Evolutionary conservation across 2,113 vertebrate species (phyloP).

Genomic region (Takifugu bimaculatus): DNA sequence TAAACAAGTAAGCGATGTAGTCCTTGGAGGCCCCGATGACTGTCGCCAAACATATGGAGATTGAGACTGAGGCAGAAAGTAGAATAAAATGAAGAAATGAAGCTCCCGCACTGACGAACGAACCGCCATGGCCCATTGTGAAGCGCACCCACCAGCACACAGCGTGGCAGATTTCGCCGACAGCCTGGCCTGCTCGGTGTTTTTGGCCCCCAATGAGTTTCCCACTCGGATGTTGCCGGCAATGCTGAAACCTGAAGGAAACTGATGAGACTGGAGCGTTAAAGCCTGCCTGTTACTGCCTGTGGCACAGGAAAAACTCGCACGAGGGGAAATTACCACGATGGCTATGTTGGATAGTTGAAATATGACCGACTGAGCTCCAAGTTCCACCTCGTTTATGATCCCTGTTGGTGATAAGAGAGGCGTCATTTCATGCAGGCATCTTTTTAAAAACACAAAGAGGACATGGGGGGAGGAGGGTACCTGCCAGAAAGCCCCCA

Average conservation of each 20-base stretch:
- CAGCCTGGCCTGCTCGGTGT: constrained; percentile 74
- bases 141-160: constrained; percentile 35
- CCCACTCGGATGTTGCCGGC: constrained; percentile 82
- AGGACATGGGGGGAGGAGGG: no score
- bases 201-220: constrained; percentile 80
- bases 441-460: no score
- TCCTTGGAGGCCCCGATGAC: constrained; percentile 74
- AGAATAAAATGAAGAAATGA: not conserved
- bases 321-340: constrained; percentile 75
- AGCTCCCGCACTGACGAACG: not conserved
- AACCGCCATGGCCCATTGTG: no score
- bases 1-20: constrained; percentile 80
- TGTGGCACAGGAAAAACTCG: not conserved
- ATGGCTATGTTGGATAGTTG: constrained; percentile 76
- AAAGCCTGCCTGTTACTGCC: no score
- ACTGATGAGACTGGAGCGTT: constrained; percentile 54
- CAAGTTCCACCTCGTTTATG: no score
- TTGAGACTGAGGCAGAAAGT: constrained; percentile 63
- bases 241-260: constrained; percentile 79
- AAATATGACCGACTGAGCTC: constrained; percentile 59
- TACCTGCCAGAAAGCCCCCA: no score
- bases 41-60: constrained; percentile 68
- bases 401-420: no score
- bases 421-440: no score
- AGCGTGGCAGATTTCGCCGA: constrained; percentile 71